Percentiles rank a stretch among this genome's conserved stretches.
These are phyloP conservation scores for Leptonema lineaticorne DNA, from an alignment of 1,140 invertebrate genomes.

Conservation along the genomic window DNA sequence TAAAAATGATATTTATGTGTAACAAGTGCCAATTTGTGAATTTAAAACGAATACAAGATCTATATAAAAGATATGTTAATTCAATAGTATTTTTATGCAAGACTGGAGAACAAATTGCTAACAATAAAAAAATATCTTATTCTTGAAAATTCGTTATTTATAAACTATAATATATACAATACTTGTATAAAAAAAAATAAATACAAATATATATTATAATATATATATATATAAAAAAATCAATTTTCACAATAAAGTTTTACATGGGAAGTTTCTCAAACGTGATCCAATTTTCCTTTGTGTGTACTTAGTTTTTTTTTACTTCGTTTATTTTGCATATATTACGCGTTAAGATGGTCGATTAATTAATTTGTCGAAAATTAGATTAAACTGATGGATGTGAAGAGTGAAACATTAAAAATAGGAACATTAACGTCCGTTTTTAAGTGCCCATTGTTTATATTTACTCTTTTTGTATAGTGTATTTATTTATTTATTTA, in stretches of 20 bases:
- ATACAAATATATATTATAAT: too few relatives aligned
- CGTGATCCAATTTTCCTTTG: background rate
- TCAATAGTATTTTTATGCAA: background rate
- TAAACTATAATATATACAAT: too few relatives aligned
- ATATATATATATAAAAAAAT: background rate
- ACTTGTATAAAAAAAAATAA: too few relatives aligned
- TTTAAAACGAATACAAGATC: background rate
- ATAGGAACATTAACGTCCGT: constrained; percentile 5
- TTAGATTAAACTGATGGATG: background rate
- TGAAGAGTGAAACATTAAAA: background rate
- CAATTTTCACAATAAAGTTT: background rate
- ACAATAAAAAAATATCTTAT: too few relatives aligned
- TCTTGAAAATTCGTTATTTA: too few relatives aligned
- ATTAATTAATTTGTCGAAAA: background rate
- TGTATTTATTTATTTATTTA: too few relatives aligned
- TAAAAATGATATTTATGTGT: too few relatives aligned
- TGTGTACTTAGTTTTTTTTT: background rate
- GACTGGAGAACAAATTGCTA: too few relatives aligned
- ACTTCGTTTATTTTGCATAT: background rate
- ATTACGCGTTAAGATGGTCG: background rate
- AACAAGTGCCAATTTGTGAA: constrained; percentile 2
- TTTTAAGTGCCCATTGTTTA: constrained; percentile 13
- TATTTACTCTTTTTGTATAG: too few relatives aligned
- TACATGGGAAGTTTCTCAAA: background rate
- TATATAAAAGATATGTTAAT: background rate